phyloP scores from a whole-genome alignment of 2,797 vertebrate genomes.

The Alca torda region DNA sequence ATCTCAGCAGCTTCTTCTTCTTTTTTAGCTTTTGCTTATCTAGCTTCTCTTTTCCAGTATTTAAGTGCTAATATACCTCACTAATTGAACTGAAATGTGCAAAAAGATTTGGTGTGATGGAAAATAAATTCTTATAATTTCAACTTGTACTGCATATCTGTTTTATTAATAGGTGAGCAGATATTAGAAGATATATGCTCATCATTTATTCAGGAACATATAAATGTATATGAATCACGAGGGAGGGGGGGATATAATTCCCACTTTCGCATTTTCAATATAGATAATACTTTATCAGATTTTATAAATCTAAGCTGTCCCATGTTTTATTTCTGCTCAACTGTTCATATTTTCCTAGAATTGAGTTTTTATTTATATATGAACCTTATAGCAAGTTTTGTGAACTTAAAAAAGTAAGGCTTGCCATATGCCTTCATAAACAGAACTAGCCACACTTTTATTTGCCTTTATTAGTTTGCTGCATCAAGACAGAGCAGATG shows the following conservation, averaged over 20 bases:
- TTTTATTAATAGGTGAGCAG: not conserved
- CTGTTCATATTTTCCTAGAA: not conserved
- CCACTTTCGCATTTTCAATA: not conserved
- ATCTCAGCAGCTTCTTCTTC: not conserved
- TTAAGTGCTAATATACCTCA: not conserved
- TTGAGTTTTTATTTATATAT: slow-evolving; percentile 43
- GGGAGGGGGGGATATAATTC: not conserved
- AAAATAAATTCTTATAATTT: slow-evolving; percentile 3
- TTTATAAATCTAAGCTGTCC: slow-evolving; percentile 13
- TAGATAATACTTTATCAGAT: not conserved
- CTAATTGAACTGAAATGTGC: not conserved
- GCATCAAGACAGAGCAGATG: not conserved
- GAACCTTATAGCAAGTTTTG: not conserved
- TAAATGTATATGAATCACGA: not conserved
- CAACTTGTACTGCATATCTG: not conserved
- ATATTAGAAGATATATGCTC: not conserved
- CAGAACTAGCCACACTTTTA: not conserved
- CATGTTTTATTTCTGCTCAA: slow-evolving; percentile 6
- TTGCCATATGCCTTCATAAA: slow-evolving; percentile 35
- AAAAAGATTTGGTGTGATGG: not conserved
- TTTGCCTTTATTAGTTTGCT: slow-evolving; percentile 58
- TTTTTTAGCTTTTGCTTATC: not conserved
- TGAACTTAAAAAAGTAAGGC: not conserved
- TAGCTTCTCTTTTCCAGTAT: not conserved
- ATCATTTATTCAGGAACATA: not conserved